Percentiles rank a stretch among this genome's conserved stretches.
These are phyloP conservation scores for Rhagium mordax DNA, from an alignment of 2,888 invertebrate species.

Conservation along the genomic window DNA sequence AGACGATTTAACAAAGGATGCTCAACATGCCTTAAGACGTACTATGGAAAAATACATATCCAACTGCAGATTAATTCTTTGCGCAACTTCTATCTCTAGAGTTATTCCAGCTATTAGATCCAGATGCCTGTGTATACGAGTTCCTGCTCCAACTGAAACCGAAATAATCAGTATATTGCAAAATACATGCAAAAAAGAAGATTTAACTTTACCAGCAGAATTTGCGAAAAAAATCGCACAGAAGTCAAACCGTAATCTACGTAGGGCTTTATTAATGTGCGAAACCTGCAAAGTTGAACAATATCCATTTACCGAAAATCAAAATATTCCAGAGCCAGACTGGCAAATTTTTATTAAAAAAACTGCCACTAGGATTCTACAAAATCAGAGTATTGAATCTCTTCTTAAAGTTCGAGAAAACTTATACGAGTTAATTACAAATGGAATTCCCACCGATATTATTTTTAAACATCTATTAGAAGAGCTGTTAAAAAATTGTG, in stretches of 20 bases:
- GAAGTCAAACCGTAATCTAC: conserved; percentile 88
- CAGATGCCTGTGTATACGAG: conserved; percentile 92
- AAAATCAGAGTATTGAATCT: conserved; percentile 88
- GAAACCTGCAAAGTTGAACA: conserved; percentile 95
- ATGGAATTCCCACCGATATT: conserved; percentile 93
- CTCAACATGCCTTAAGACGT: conserved; percentile 96
- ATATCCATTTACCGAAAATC: conserved; percentile 86
- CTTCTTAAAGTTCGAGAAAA: conserved; percentile 88
- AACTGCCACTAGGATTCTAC: conserved; percentile 77
- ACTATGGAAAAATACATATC: conserved; percentile 99
- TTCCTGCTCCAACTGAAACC: conserved; percentile 87
- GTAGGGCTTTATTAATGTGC: conserved; percentile 93
- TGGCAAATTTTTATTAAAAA: conserved; percentile 93
- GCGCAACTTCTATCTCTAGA: conserved; percentile 94
- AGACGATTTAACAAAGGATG: conserved; percentile 95
- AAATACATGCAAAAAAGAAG: conserved; percentile 85
- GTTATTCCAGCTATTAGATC: conserved; percentile 97
- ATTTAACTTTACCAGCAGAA: conserved; percentile 82
- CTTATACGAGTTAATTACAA: conserved; percentile 93
- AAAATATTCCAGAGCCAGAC: conserved; percentile 89
- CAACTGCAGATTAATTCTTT: conserved; percentile 94
- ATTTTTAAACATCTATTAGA: conserved; percentile 91
- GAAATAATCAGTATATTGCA: conserved; percentile 80
- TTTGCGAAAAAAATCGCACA: conserved; percentile 85
- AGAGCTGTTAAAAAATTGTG: conserved; percentile 91